Evolutionary conservation across 1,140 invertebrate genomes (phyloP).

Genomic region (Hermetia illucens): DNA sequence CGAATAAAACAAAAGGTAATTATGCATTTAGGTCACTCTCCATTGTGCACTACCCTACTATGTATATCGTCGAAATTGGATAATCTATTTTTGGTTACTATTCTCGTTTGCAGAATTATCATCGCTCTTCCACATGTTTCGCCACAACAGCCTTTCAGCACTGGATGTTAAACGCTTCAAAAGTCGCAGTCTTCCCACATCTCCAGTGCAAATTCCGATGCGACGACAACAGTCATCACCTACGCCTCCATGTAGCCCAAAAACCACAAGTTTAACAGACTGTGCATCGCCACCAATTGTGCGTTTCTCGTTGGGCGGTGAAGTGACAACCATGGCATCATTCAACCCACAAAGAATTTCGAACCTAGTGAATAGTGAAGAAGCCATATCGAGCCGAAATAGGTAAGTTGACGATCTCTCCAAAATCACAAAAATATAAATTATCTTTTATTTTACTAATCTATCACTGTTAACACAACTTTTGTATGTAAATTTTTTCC

Average conservation of each 20-base stretch:
- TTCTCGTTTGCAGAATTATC: slow-evolving; percentile 2
- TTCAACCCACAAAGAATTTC: neutral
- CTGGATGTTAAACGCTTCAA: slow-evolving; percentile 37
- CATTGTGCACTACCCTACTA: too few species aligned
- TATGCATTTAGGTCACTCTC: too few species aligned
- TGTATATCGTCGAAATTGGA: too few species aligned
- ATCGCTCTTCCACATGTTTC: neutral
- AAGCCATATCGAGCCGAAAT: slow-evolving; percentile 1
- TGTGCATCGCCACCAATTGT: slow-evolving; percentile 1
- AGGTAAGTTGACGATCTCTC: too few species aligned
- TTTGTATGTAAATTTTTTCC: too few species aligned
- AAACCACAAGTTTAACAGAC: neutral
- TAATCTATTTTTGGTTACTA: too few species aligned
- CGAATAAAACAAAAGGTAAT: too few species aligned
- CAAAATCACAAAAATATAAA: too few species aligned
- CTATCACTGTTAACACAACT: too few species aligned
- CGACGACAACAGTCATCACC: slow-evolving; percentile 2
- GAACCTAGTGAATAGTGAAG: neutral
- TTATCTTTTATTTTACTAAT: too few species aligned
- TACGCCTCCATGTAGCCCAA: neutral
- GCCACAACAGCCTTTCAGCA: slow-evolving; percentile 45
- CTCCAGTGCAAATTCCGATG: neutral
- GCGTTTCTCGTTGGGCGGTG: slow-evolving; percentile 4
- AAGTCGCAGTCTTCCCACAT: slow-evolving; percentile 1
- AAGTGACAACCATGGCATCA: neutral